Percentiles rank a stretch among this genome's conserved stretches.
phyloP scores from a whole-genome alignment of 2,888 invertebrate genomes.

The Augiades crinisus region DNA sequence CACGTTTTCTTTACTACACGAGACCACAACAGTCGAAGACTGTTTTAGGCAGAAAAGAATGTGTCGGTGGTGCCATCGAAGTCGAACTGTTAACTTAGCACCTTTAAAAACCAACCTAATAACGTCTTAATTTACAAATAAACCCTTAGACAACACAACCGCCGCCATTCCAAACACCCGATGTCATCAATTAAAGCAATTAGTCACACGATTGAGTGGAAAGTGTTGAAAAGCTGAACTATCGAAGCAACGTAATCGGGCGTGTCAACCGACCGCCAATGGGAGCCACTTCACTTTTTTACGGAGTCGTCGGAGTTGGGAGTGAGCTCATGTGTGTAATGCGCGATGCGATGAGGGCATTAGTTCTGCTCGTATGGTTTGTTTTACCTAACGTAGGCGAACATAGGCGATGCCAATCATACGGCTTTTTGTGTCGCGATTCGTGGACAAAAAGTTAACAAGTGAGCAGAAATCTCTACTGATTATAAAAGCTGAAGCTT shows the following conservation, averaged over 20 bases:
- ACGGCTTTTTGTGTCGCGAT: background rate
- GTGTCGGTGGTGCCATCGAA: too few relatives aligned
- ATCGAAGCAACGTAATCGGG: constrained; percentile 14
- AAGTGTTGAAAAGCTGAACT: constrained; percentile 14
- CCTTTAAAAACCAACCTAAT: too few relatives aligned
- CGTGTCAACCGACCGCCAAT: constrained; percentile 17
- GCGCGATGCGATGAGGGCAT: constrained; percentile 9
- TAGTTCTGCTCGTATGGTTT: constrained; percentile 17
- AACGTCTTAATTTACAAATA: too few relatives aligned
- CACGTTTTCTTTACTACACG: too few relatives aligned
- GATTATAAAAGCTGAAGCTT: too few relatives aligned
- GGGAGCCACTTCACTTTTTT: constrained; percentile 16
- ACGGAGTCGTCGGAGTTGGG: constrained; percentile 3
- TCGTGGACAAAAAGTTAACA: background rate
- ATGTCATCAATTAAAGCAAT: constrained; percentile 4
- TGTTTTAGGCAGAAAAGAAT: too few relatives aligned
- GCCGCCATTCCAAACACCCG: background rate
- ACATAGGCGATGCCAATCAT: background rate
- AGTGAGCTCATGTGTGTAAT: constrained; percentile 15
- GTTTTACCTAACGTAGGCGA: constrained; percentile 5
- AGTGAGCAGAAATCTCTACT: too few relatives aligned
- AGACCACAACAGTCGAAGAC: too few relatives aligned
- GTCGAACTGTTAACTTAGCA: too few relatives aligned
- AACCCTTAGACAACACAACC: too few relatives aligned
- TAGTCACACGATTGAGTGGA: constrained; percentile 4